Percentiles rank a stretch among this genome's conserved stretches.
These are phyloP conservation scores for Mormyrus hasselquistii DNA, from an alignment of 2,797 vertebrate genomes.

Conservation along the genomic window DNA sequence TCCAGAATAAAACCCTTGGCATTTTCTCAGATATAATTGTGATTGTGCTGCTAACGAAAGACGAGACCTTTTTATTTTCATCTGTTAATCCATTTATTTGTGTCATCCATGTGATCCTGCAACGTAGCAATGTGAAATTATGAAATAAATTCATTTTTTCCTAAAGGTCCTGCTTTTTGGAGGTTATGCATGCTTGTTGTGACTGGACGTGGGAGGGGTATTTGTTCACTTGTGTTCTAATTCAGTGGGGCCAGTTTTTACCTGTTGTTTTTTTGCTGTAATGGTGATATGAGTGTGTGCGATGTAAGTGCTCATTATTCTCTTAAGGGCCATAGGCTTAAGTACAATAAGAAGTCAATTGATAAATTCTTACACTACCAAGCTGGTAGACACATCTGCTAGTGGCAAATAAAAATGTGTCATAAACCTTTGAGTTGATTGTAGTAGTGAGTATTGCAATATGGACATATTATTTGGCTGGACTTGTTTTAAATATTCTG, in stretches of 20 bases:
- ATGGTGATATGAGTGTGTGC: neutral
- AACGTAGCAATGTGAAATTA: neutral
- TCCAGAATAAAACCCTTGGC: neutral
- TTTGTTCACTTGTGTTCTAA: neutral
- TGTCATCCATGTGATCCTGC: neutral
- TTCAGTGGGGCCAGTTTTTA: neutral
- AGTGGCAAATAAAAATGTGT: neutral
- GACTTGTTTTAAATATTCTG: neutral
- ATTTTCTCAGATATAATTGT: neutral
- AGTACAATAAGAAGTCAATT: neutral
- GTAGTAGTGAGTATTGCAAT: neutral
- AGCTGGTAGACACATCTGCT: neutral
- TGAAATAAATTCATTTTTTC: neutral
- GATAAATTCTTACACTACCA: neutral
- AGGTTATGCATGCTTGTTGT: neutral
- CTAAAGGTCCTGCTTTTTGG: neutral
- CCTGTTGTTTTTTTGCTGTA: neutral
- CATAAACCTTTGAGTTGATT: neutral
- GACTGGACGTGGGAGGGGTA: neutral
- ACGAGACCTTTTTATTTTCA: neutral
- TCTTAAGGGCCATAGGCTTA: neutral
- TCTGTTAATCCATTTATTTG: neutral
- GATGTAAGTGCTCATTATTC: neutral
- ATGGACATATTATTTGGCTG: neutral
- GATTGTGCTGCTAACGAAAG: neutral